Conservation (phyloP, 2,888 invertebrate genomes). For the Rhamnusium bicolor region DNA sequence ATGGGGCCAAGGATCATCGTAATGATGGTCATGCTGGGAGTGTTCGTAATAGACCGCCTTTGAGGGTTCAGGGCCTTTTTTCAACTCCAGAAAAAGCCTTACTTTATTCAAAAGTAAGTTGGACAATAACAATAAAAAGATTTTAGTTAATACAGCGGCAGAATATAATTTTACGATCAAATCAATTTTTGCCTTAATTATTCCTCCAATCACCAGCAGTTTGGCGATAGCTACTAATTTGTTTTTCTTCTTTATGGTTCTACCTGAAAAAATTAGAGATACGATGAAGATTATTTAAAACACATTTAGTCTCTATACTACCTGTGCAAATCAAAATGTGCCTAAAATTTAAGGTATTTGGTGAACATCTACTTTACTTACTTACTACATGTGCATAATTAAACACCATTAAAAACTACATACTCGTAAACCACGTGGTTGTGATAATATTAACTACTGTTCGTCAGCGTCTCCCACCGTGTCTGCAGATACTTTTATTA, state of each 20-base stretch:
- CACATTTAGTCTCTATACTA: neutral
- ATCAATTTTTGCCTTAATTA: conserved; percentile 82
- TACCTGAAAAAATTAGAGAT: conserved; percentile 33
- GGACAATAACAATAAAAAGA: conserved; percentile 81
- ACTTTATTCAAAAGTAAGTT: conserved; percentile 81
- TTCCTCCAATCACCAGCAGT: conserved; percentile 78
- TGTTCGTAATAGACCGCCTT: conserved; percentile 89
- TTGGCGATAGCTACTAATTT: conserved; percentile 82
- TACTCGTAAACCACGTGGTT: too few species aligned
- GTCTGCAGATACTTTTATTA: neutral
- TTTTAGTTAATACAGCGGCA: conserved; percentile 83
- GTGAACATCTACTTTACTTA: conserved; percentile 6
- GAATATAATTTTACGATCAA: conserved; percentile 82
- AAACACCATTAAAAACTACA: neutral
- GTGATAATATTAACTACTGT: neutral
- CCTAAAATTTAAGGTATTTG: neutral
- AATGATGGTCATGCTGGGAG: conserved; percentile 88
- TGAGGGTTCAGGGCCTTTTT: conserved; percentile 78
- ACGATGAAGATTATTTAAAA: neutral
- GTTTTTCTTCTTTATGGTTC: conserved; percentile 75
- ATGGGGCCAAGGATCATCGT: conserved; percentile 76
- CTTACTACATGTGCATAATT: neutral
- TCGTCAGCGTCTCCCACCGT: neutral
- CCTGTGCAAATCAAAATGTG: conserved; percentile 9
- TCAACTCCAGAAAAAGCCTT: conserved; percentile 83